A percentile compares a stretch with the other conserved stretches of the same genome.
phyloP scores from a whole-genome alignment of 1,140 invertebrate species.

The Lutraria rhynchaena region DNA sequence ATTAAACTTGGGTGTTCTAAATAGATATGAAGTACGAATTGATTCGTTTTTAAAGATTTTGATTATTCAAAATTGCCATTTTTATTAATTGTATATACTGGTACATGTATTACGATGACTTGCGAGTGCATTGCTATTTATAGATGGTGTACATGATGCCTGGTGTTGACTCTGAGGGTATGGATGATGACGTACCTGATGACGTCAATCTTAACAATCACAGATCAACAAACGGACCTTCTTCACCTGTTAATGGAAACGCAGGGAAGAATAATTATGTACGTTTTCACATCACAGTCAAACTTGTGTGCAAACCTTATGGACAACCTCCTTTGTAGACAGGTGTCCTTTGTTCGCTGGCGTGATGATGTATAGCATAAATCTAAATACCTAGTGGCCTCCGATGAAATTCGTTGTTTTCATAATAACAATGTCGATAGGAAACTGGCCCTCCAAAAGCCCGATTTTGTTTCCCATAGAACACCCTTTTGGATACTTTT shows the following conservation, averaged over 20 bases:
- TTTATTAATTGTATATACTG: no score
- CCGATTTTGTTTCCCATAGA: no score
- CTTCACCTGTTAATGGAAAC: constrained; percentile 45
- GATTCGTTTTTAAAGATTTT: no score
- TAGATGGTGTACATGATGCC: constrained; percentile 58
- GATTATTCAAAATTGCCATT: no score
- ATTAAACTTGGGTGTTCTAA: no score
- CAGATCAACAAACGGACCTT: constrained; percentile 25
- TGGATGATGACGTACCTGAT: constrained; percentile 9
- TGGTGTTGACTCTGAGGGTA: constrained; percentile 5
- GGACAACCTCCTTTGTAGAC: not conserved
- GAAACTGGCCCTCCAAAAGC: not conserved
- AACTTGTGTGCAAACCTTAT: not conserved
- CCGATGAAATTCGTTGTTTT: not conserved
- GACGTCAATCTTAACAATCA: constrained; percentile 2
- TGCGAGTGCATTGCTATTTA: no score
- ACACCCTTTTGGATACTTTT: no score
- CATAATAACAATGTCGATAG: not conserved
- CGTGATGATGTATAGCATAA: not conserved
- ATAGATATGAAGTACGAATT: no score
- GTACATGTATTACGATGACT: no score
- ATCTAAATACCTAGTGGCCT: not conserved
- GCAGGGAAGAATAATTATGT: constrained; percentile 26
- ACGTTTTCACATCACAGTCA: not conserved
- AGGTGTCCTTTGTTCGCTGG: not conserved